Conservation (phyloP, 2,888 invertebrate genomes). For the Phortica magna region DNA sequence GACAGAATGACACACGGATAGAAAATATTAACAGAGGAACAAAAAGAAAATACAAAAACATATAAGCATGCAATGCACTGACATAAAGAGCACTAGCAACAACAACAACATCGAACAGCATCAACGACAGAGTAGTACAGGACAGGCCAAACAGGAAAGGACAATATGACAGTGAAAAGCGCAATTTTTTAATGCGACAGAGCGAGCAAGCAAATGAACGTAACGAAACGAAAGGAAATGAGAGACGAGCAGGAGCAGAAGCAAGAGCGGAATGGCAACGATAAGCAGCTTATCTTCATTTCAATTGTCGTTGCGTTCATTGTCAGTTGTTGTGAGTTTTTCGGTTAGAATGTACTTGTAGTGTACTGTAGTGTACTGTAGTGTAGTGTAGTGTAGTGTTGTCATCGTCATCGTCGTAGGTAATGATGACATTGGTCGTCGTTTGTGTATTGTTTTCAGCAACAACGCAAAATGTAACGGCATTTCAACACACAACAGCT, state of each 20-base stretch:
- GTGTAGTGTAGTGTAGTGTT: not conserved
- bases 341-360: not conserved
- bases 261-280: slow-evolving; percentile 50
- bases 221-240: not conserved
- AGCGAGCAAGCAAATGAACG: not conserved
- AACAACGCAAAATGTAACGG: slow-evolving; percentile 44
- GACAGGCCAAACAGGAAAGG: slow-evolving; percentile 2
- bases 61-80: not conserved
- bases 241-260: too few species aligned
- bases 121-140: not conserved
- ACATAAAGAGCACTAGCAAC: not conserved
- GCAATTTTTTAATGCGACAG: not conserved
- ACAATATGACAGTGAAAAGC: slow-evolving; percentile 18
- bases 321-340: slow-evolving; percentile 3
- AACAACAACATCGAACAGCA: not conserved
- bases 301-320: slow-evolving; percentile 31
- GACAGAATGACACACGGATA: not conserved
- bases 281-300: slow-evolving; percentile 71
- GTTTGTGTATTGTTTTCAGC: not conserved
- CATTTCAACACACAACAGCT: slow-evolving; percentile 36
- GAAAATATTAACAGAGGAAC: not conserved
- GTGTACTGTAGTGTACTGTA: not conserved
- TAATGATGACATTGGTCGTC: slow-evolving; percentile 1
- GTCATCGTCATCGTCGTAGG: not conserved
- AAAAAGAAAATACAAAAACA: not conserved